Evolutionary conservation across 1,140 invertebrate genomes (phyloP).

Genomic region (Eciton burchellii): DNA sequence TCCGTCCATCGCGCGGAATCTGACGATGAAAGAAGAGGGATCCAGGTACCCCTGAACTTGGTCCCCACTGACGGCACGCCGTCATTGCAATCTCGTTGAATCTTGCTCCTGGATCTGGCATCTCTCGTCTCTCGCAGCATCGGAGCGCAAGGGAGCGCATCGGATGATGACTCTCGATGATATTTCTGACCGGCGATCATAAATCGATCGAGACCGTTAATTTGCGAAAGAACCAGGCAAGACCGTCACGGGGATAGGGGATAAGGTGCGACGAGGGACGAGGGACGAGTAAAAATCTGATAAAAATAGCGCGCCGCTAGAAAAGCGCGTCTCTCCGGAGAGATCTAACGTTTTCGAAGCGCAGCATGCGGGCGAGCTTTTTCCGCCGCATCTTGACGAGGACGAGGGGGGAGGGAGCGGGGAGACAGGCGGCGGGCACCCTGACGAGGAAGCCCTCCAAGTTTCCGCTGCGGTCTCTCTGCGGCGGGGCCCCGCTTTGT

Average conservation of each 20-base stretch:
- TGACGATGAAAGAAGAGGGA: conserved; percentile 54
- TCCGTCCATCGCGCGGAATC: conserved; percentile 28
- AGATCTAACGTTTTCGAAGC: conserved; percentile 33
- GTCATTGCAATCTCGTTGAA: not conserved
- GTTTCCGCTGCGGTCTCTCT: conserved; percentile 75
- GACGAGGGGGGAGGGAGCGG: not conserved
- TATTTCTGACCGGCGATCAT: no score
- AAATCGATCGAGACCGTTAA: no score
- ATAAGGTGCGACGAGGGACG: no score
- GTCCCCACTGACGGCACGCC: not conserved
- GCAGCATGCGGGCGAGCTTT: conserved; percentile 28
- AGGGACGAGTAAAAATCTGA: not conserved
- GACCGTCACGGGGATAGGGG: no score
- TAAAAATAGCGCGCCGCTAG: no score
- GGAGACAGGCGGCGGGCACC: not conserved
- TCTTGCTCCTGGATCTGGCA: no score
- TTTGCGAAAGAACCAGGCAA: no score
- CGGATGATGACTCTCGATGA: no score
- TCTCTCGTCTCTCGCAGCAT: no score
- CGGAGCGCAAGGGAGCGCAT: no score
- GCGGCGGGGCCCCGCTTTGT: conserved; percentile 56
- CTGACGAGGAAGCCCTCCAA: conserved; percentile 76
- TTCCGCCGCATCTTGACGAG: not conserved
- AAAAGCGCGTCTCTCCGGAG: no score
- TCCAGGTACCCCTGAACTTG: conserved; percentile 52